phyloP scores from a whole-genome alignment of 1,140 invertebrate genomes.

The Belonocnema kinseyi region DNA sequence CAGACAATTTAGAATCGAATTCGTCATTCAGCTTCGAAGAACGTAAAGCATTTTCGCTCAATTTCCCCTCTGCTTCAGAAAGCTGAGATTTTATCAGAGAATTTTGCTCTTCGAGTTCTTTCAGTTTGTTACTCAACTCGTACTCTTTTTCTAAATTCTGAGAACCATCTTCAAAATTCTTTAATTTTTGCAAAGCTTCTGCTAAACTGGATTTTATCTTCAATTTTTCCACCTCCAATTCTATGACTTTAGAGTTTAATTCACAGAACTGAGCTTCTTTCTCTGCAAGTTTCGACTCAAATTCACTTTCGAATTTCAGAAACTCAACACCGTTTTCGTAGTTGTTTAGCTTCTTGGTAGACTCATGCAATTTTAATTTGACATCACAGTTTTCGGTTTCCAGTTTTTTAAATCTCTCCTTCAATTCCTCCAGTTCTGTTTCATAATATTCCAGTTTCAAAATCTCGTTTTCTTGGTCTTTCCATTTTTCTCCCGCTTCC shows the following conservation, averaged over 20 bases:
- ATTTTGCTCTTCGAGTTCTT: neutral
- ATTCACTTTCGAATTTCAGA: slow-evolving; percentile 33
- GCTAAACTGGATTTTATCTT: neutral
- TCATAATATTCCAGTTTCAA: slow-evolving; percentile 17
- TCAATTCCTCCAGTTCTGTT: slow-evolving; percentile 11
- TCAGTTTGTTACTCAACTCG: neutral
- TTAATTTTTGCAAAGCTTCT: neutral
- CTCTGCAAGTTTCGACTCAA: neutral
- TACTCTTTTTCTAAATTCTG: slow-evolving; percentile 2
- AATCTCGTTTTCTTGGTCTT: slow-evolving; percentile 31
- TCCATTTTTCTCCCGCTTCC: neutral
- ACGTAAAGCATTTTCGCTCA: slow-evolving; percentile 3
- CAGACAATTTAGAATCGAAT: slow-evolving; percentile 34
- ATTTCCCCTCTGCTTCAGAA: neutral
- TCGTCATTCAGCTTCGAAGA: neutral
- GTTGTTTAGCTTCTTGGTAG: slow-evolving; percentile 3
- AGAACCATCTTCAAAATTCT: neutral
- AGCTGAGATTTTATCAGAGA: slow-evolving; percentile 1
- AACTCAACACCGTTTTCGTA: neutral
- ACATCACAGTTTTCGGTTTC: slow-evolving; percentile 5
- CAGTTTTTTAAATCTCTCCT: slow-evolving; percentile 9
- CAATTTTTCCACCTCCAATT: neutral
- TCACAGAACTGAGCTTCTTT: neutral
- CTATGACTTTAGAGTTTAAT: neutral
- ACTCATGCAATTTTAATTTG: neutral